Evolutionary conservation across 2,888 invertebrate genomes (phyloP), one percentile per base, ranked within the genome.

Genomic region (Anthophora plumipes): DNA sequence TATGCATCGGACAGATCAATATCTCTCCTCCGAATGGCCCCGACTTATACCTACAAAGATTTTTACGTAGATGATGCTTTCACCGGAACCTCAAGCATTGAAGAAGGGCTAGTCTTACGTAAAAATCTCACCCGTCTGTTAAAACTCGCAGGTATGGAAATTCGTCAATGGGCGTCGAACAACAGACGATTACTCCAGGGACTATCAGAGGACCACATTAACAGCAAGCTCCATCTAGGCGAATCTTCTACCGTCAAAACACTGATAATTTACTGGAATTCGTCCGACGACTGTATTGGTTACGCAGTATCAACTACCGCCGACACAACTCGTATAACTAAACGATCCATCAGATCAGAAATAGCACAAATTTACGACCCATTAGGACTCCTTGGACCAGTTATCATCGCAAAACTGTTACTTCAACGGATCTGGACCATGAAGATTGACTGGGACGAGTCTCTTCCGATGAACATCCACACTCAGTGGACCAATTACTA

Each of bases 21-120:
- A 20, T 81, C 0, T 68, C 78, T 0, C 0, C 11, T 2, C 41
- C 46, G 0, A 2, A 41, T 14, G 52, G 59, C 0, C 22, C 54
- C 4, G 83, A 83, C 14, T 25, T 83, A 3, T 67, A 70, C 14
- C 68, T 83, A 0, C 85, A 83, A 41, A 85, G 80, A 82, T 46
- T 64, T 85, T 11, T 85, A 85, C 59, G 80, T 85, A 0, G 78
- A 82, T 31, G 80, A 85, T 37, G 12, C 81, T 1, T 17, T 82
- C 2, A 70, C 77, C 0, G 82, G 82, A 6, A 60, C 84, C 0
- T 3, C 74, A 9, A 52, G 41, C 0, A 9, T 31, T 2, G 20
- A 60, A 1, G 76, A 76, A 20, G 73, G 75, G 8, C 0, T 0
- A 0, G 0, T 0, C 0, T 0, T 43, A 14, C 11, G 22, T 1